Base-by-base conservation (phyloP, 53 echinoderm and acorn worm species). In the Holothuria scabra region DNA sequence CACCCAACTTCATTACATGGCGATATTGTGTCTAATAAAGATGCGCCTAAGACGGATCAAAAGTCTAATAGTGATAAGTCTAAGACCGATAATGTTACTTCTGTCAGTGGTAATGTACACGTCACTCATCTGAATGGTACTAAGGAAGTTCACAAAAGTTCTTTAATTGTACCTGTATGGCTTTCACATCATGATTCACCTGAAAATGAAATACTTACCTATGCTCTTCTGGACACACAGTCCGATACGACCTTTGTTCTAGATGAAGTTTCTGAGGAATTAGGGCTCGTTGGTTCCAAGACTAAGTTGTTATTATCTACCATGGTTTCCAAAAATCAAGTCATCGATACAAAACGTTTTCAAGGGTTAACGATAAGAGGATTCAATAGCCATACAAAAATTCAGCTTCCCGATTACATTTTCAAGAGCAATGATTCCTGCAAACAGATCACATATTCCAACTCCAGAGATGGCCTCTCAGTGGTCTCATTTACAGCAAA, bases 1-100 rank as follows among this genome's bases (percentile, higher is more conserved):
- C 91, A 88, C 63, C 87, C 87, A 28, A 84, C 91, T 20, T 46
- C 66, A 35, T 68, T 91, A 28, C 87, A 87, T 74, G 19, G 74
- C 1, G 74, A 74, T 74, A 23, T 74, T 52, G 16, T 49, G 55
- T 28, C 11, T 12, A 34, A 74, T 34, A 12, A 16, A n/a, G n/a
- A n/a, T n/a, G n/a, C n/a, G n/a, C n/a, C n/a, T n/a, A n/a, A n/a
- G n/a, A n/a, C n/a, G n/a, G n/a, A n/a, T n/a, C n/a, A n/a, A n/a
- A n/a, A n/a, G n/a, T n/a, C n/a, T n/a, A n/a, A n/a, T n/a, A n/a
- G n/a, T n/a, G n/a, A n/a, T n/a, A n/a, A n/a, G 48, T n/a, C n/a
- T n/a, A n/a, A n/a, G n/a, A n/a, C n/a, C n/a, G n/a, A n/a, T n/a
- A n/a, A n/a, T n/a, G n/a, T n/a, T n/a, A n/a, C n/a, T n/a, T n/a